Evolutionary conservation across 1,140 invertebrate genomes (phyloP).

Genomic region (Phocides pigmalion): DNA sequence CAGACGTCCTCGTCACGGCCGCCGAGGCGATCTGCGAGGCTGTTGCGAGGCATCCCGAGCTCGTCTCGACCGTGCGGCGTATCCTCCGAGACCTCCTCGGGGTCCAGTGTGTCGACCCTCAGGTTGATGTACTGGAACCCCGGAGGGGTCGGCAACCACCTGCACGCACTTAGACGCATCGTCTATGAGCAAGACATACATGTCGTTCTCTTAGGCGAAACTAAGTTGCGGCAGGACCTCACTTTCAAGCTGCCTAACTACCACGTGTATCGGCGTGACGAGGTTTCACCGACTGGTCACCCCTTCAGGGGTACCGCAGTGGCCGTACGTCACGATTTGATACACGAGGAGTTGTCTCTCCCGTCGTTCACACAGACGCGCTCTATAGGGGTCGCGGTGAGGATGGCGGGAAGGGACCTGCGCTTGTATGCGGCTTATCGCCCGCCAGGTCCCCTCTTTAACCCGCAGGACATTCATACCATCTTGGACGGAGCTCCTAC

Average conservation of each 20-base stretch:
- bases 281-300: background rate
- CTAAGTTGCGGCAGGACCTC: background rate
- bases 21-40: too few species aligned
- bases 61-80: too few species aligned
- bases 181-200: too few species aligned
- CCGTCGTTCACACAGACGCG: background rate
- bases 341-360: background rate
- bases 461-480: background rate
- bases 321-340: background rate
- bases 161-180: too few species aligned
- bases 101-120: too few species aligned
- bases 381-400: background rate
- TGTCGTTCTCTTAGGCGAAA: conserved; percentile 9
- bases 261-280: conserved; percentile 3
- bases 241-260: background rate
- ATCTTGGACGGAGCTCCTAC: too few species aligned
- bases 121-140: too few species aligned
- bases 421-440: background rate
- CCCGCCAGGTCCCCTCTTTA: background rate
- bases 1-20: too few species aligned
- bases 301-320: background rate
- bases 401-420: background rate
- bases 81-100: too few species aligned
- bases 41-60: too few species aligned
- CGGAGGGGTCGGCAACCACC: too few species aligned